Percentiles rank a stretch among this genome's conserved stretches.
Conservation (phyloP, 2,888 invertebrate species). For the Leptothorax acervorum region DNA sequence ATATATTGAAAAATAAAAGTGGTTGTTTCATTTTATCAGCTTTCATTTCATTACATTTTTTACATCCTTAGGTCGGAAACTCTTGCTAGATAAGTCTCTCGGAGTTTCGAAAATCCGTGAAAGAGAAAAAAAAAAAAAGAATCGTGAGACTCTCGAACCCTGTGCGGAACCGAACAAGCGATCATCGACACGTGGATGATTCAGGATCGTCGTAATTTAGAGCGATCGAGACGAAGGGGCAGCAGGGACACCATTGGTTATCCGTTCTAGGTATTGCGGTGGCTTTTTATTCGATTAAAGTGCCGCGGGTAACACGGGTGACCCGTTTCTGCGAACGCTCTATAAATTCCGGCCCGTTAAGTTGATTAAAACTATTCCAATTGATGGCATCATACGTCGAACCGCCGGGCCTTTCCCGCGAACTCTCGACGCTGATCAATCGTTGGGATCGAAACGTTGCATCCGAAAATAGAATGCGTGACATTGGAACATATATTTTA, state of each 20-base stretch:
- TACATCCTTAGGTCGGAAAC: not conserved
- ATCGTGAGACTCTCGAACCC: not conserved
- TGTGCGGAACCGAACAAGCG: too few relatives aligned
- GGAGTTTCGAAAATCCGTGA: not conserved
- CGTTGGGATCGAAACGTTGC: slow-evolving; percentile 16
- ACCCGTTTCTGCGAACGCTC: slow-evolving; percentile 66
- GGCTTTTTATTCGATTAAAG: slow-evolving; percentile 47
- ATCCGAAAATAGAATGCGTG: not conserved
- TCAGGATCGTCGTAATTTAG: slow-evolving; percentile 6
- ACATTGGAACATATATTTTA: not conserved
- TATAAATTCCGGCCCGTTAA: slow-evolving; percentile 66
- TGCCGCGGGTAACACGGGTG: slow-evolving; percentile 18
- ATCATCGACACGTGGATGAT: slow-evolving; percentile 15
- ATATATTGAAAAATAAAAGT: not conserved
- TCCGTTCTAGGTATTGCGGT: slow-evolving; percentile 40
- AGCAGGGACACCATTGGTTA: not conserved
- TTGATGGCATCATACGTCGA: slow-evolving; percentile 61
- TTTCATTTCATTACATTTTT: not conserved
- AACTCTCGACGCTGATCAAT: slow-evolving; percentile 28
- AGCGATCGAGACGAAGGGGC: not conserved
- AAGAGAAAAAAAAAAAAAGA: not conserved
- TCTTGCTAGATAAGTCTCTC: not conserved
- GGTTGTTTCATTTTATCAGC: not conserved
- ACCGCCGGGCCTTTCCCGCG: slow-evolving; percentile 22
- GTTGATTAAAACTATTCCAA: slow-evolving; percentile 73